These are phyloP conservation scores for Tipula helvola DNA, from an alignment of 2,888 invertebrate species.

Conservation along the genomic window DNA sequence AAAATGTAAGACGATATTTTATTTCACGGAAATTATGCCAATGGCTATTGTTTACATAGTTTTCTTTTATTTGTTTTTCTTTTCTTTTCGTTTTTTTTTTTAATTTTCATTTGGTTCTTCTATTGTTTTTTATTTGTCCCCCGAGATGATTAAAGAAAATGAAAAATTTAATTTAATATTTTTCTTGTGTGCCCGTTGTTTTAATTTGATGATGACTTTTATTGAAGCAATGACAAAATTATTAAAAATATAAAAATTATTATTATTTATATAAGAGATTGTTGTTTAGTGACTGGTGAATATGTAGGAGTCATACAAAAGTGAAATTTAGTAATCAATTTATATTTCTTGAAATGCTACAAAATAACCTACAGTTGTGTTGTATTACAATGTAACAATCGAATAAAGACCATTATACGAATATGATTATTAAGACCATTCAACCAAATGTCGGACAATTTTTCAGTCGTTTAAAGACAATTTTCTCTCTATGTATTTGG, in stretches of 20 bases:
- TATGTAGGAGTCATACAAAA: too few species aligned
- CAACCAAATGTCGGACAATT: too few species aligned
- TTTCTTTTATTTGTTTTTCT: background rate
- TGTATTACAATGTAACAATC: too few species aligned
- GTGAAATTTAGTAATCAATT: too few species aligned
- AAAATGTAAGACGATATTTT: background rate
- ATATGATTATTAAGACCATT: too few species aligned
- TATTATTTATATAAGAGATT: too few species aligned
- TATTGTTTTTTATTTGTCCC: background rate
- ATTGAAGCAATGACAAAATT: background rate
- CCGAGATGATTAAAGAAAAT: background rate
- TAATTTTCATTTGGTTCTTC: background rate
- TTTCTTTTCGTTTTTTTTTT: background rate
- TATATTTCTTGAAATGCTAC: too few species aligned
- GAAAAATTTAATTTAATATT: background rate
- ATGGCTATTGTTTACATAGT: slow-evolving; percentile 4
- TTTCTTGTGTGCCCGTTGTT: background rate
- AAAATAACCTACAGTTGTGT: too few species aligned
- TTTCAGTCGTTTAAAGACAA: too few species aligned
- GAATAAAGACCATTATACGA: too few species aligned
- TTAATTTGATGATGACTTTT: background rate
- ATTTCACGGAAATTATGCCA: background rate
- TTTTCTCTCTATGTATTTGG: too few species aligned
- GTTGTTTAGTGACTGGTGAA: too few species aligned
- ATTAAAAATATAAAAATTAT: background rate